Evolutionary conservation across 2,113 vertebrate species (phyloP), one percentile per base, ranked within the genome.

Genomic region (Caranx ignobilis): DNA sequence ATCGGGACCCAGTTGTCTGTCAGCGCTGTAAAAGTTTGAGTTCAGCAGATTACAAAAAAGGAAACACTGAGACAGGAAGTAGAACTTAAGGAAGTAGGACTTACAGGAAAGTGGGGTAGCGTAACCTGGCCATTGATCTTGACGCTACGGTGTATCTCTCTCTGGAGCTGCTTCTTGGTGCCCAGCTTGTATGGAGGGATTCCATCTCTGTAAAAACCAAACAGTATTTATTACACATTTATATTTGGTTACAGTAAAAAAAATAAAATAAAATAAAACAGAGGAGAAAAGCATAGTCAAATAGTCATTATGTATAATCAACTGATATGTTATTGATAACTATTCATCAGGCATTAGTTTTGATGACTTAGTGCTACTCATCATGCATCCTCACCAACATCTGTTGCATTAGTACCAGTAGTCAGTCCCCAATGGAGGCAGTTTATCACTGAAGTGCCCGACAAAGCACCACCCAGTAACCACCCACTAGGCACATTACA

Each of bases 71-170:
- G 74, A 39, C 61, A 84, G 85, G 77, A 79, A 95, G 89, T 90
- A 83, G 70, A 85, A 95, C 88, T 95, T 93, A 95, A 82, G 71
- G 68, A 69, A 95, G 90, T 91, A 82, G 71, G 72, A 96, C 97
- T 97, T 92, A 98, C 98, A 82, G 98, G 98, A 89, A 99, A 99
- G 94, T 98, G 97, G 95, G 98, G 98, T 90, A 99, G 96, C 60
- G 95, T 95, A 80, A 99, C 97, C 94, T 97, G 97, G 82, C 98
- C 98, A 9, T 99, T 99, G 94, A 97, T 96, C 93, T 96, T 99
- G 89, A 97, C 94, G 0, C 96, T 99, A 21, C 97, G 96, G 65
- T 98, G 96, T 95, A 99, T 99, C 43, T 99, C 98, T 79, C 97
- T 91, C 91, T 98, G 98, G 83, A 97, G 95, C 89, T 97, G 97